Evolutionary conservation across 2,888 invertebrate genomes (phyloP).

Genomic region (Agrochola macilenta): DNA sequence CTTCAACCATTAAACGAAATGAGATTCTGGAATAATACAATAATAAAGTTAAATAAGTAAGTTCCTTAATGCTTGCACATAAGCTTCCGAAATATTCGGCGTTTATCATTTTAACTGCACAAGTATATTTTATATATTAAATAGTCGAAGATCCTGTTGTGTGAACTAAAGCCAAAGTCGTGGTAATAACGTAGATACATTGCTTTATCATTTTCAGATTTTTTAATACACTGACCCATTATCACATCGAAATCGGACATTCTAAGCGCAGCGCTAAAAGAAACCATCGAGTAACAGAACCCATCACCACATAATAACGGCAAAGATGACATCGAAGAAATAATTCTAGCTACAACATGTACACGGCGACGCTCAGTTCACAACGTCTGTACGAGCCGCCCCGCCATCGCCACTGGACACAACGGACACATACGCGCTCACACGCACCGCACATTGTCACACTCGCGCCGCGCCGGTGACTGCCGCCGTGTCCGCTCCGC

Average conservation of each 20-base stretch:
- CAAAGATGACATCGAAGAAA: constrained; percentile 57
- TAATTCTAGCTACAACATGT: constrained; percentile 75
- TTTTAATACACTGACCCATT: neutral
- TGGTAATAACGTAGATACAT: neutral
- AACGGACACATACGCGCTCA: neutral
- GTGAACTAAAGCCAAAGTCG: neutral
- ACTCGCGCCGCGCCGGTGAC: constrained; percentile 1
- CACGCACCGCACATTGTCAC: constrained; percentile 4
- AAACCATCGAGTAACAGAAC: constrained; percentile 33
- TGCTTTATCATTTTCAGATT: neutral
- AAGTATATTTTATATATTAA: neutral
- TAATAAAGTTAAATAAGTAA: constrained; percentile 44
- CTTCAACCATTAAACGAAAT: constrained; percentile 50
- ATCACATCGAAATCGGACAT: constrained; percentile 31
- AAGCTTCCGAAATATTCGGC: constrained; percentile 13
- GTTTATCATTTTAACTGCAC: constrained; percentile 9
- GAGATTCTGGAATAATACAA: constrained; percentile 47
- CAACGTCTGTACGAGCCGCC: neutral
- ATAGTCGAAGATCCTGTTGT: neutral
- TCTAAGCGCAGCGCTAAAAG: constrained; percentile 26
- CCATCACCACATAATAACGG: constrained; percentile 49
- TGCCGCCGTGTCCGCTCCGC: neutral
- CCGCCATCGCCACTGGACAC: neutral
- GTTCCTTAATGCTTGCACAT: constrained; percentile 43
- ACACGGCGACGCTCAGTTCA: constrained; percentile 63